Base-by-base conservation (phyloP, 1,140 invertebrate genomes). In the Pararge aegeria region DNA sequence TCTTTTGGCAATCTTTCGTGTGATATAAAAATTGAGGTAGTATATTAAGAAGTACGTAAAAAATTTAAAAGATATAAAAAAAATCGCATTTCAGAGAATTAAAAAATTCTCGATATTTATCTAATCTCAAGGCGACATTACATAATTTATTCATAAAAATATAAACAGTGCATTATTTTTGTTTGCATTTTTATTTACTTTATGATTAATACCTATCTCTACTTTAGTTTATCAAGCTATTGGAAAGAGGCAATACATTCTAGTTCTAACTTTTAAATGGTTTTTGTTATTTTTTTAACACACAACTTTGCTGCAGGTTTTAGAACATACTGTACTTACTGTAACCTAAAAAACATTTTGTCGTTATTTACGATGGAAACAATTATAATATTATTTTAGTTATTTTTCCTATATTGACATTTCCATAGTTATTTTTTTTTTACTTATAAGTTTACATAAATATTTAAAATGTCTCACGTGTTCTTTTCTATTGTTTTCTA, bases 231-330 rank as follows among this genome's bases (percentile, higher is more conserved):
- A 62, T 24, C 7, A 24, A 21, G 20, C 42, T 40, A 16, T 20
- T 59, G 55, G 50, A 64, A 21, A 34, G 49, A 55, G 48, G 62
- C 55, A 64, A 68, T 54, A 58, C 50, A 63, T 62, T 59, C 16
- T 59, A 55, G 27, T 54, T 54, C 57, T 61, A 66, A 66, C 50
- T 10, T 27, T 27, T 4, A 7, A 1, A 27, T 1, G 10, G 27
- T 5, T 27, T 27, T 27, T 27, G 5, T 7, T 4, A 27, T 4
- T 4, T 7, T 27, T 27, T 27, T 7, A 7, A 4, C 10, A 27
- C 27, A 4, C 27, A 5, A 27, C 10, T 24, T 27, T 27, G 27
- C 27, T 27, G 27, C 27, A 27, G 5, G 27, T 4, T 27, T 27
- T 27, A 27, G 27, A 34, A 12, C 30, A 34, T 12, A 34, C 12